Evolutionary conservation across 2,113 vertebrate species (phyloP), one percentile per base, ranked within the genome.

Genomic region (Clarias magur): DNA sequence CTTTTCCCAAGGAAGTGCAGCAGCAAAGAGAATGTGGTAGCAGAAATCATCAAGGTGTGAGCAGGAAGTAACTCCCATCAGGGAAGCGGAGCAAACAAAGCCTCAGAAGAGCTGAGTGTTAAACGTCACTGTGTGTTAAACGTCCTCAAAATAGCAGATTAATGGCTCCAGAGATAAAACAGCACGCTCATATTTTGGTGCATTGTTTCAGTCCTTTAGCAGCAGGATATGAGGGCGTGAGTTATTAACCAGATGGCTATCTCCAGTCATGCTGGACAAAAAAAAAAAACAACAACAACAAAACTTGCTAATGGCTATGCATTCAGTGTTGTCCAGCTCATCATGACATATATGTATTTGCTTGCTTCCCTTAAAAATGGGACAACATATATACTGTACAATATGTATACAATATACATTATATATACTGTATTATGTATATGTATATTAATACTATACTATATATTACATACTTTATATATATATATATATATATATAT

Each of bases 241-340:
- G 87, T 23, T 79, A 88, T 88, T 88, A 89, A 88, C 67, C 86
- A 89, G 87, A 89, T 86, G 85, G 54, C 62, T 87, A 89, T 85
- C 87, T 88, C 17, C 19, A 48, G 42, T 42, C n/a, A 53, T 84
- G 82, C 83, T 80, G 27, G 48, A 48, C 48, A 6, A 6, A 48
- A 48, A 48, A 48, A 48, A 48, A 0, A 48, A 48, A n/a, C n/a
- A 6, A 48, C 4, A 42, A 42, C 42, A 86, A 88, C 82, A 85
- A 85, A 78, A 27, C 48, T 27, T 59, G 59, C n/a, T 63, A 65
- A 54, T 76, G 25, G 19, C 27, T 27, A 27, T 21, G 13, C 80
- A 12, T 63, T 42, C 8, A 2, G 19, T 30, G 68, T 73, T 7
- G n/a, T 59, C n/a, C 30, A 38, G 21, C n/a, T 19, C 60, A 57